These are phyloP conservation scores for Atopsyche davidsoni DNA, from an alignment of 1,140 invertebrate species.

Conservation along the genomic window DNA sequence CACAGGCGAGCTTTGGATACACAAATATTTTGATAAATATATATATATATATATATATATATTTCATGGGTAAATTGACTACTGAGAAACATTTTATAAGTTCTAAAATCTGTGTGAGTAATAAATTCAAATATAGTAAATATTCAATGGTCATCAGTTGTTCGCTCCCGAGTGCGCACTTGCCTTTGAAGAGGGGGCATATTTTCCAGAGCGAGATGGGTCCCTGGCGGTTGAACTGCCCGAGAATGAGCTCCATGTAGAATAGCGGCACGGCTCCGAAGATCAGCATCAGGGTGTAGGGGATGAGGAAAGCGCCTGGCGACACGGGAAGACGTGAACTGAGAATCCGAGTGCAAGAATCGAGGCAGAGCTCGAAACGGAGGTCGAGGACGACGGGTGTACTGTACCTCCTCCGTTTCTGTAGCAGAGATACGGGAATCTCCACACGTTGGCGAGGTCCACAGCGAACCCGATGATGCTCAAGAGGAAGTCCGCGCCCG, in stretches of 20 bases:
- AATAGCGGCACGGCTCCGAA: constrained; percentile 80
- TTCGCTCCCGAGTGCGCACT: no score
- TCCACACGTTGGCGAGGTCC: constrained; percentile 87
- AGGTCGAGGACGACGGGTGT: neutral
- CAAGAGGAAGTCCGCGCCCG: constrained; percentile 86
- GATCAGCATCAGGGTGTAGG: constrained; percentile 63
- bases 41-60: no score
- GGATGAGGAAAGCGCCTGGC: constrained; percentile 62
- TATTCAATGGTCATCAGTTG: no score
- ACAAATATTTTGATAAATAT: no score
- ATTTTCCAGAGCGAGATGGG: constrained; percentile 77
- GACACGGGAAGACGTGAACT: constrained; percentile 21
- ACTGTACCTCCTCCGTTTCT: constrained; percentile 27
- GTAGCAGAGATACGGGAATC: constrained; percentile 61
- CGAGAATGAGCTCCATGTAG: constrained; percentile 79
- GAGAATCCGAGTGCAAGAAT: neutral
- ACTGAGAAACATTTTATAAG: no score
- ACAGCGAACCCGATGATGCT: constrained; percentile 90
- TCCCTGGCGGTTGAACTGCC: constrained; percentile 74
- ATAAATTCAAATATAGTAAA: no score
- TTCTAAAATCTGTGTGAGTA: no score
- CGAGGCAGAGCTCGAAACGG: neutral
- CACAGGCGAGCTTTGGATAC: no score
- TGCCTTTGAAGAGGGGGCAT: constrained; percentile 86
- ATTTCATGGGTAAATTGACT: no score